These are phyloP conservation scores for Drosophila fuyamai DNA, from an alignment of 1,140 invertebrate genomes.

Conservation along the genomic window DNA sequence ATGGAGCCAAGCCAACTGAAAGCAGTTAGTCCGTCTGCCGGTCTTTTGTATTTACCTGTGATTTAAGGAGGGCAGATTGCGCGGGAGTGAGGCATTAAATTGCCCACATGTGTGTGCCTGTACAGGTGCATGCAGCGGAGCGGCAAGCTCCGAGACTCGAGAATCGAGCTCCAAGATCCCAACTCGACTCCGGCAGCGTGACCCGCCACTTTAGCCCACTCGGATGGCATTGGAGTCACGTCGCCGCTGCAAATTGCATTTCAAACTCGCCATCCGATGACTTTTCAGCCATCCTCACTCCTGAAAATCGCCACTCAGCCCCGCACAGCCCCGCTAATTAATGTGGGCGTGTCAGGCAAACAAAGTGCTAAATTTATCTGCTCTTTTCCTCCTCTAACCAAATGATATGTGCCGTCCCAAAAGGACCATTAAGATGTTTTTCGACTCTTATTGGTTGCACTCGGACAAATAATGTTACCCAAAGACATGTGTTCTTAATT, in stretches of 20 bases:
- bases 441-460: conserved; percentile 25
- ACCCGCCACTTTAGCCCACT: conserved; percentile 32
- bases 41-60: conserved; percentile 42
- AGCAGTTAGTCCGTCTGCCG: conserved; percentile 40
- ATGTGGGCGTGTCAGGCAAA: conserved; percentile 55
- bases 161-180: conserved; percentile 7
- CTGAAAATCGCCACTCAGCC: background rate
- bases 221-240: conserved; percentile 44
- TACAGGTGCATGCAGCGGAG: conserved; percentile 52
- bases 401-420: conserved; percentile 41
- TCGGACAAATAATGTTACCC: background rate
- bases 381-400: conserved; percentile 27
- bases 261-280: conserved; percentile 35
- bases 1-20: conserved; percentile 36
- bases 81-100: conserved; percentile 68
- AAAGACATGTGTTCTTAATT: too few relatives aligned
- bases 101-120: conserved; percentile 53
- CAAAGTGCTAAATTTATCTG: conserved; percentile 58
- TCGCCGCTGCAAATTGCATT: conserved; percentile 48
- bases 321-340: conserved; percentile 50
- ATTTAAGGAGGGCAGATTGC: conserved; percentile 35
- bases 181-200: conserved; percentile 27
- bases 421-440: conserved; percentile 34
- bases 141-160: conserved; percentile 31
- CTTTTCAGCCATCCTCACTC: conserved; percentile 12